phyloP scores from a whole-genome alignment of 2,888 invertebrate species.

The Metellina segmentata region DNA sequence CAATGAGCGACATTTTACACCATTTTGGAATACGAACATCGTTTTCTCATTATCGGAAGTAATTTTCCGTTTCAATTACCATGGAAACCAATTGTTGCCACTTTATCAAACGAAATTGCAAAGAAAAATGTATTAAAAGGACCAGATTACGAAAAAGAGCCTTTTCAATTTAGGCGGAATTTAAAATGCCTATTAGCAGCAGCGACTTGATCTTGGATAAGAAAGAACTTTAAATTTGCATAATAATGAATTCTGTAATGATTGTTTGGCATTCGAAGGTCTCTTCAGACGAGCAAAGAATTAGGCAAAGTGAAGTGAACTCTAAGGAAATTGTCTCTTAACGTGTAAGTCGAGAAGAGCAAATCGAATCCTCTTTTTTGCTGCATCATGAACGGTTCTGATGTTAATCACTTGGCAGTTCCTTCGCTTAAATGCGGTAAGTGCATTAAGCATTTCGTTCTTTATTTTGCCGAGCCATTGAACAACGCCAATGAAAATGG shows the following conservation, averaged over 20 bases:
- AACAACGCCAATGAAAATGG: neutral
- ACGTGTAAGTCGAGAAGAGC: neutral
- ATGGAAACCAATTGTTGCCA: conserved; percentile 24
- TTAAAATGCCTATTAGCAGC: conserved; percentile 15
- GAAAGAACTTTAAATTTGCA: conserved; percentile 55
- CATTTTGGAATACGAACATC: neutral
- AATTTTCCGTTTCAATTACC: conserved; percentile 4
- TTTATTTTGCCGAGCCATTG: neutral
- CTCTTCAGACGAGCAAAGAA: conserved; percentile 14
- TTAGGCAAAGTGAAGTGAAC: conserved; percentile 24
- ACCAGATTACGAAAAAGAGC: neutral
- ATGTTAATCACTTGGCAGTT: neutral
- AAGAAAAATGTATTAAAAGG: neutral
- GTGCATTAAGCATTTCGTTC: neutral
- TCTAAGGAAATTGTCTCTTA: conserved; percentile 8
- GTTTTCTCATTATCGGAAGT: conserved; percentile 7
- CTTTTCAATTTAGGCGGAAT: conserved; percentile 11
- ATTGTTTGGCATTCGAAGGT: conserved; percentile 1
- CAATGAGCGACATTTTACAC: neutral
- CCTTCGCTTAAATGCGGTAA: neutral
- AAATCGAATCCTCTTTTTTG: conserved; percentile 10
- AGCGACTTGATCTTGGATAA: neutral
- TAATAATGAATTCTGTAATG: conserved; percentile 38
- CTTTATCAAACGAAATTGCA: neutral
- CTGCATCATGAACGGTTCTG: neutral